Base-by-base conservation (phyloP, 2,113 vertebrate genomes). In the Periophthalmus modestus region DNA sequence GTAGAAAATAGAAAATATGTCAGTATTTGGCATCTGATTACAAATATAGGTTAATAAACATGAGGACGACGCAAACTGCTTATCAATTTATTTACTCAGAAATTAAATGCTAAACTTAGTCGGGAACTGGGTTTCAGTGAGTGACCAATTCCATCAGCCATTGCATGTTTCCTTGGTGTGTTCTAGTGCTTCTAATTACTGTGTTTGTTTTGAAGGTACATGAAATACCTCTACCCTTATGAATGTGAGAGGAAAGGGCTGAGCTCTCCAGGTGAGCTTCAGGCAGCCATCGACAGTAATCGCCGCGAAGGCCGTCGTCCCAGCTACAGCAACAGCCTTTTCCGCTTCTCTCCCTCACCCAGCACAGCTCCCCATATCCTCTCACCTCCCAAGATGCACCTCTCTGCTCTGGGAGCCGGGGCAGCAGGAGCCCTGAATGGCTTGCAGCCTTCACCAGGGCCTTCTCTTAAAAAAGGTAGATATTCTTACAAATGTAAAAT, bases 211-310 rank as follows among this genome's bases (percentile, higher is more conserved):
- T 66, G 3, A 13, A 93, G 93, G 84, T 93, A 93, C 87, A 99
- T 99, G 98, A 99, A 99, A 90, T 99, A 99, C 87, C 93, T 99
- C 10, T 99, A 99, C 6, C 96, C 97, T 5, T 99, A 95, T 0
- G 98, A 99, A 87, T 99, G 98, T 2, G 97, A 98, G 93, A 95
- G 96, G 89, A 98, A 98, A 78, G 94, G 95, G 4, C 92, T 99
- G 84, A 99, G 98, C 88, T 98, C 97, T 33, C 98, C 98, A 0
- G 95, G 94, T 0, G 97, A 99, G 90, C 94, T 99, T 2, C 97
- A 99, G 93, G 96, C 97, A 0, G 98, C 98, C 54, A 99, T 99
- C 0, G 97, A 99, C 18, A 98, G 98, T 85, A 99, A 99, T 91
- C 88, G 98, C 0, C 93, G 98, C 0, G 98, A 99, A 75, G 97